Evolutionary conservation across 2,797 vertebrate genomes (phyloP).

Genomic region (Eulemur rubriventer): DNA sequence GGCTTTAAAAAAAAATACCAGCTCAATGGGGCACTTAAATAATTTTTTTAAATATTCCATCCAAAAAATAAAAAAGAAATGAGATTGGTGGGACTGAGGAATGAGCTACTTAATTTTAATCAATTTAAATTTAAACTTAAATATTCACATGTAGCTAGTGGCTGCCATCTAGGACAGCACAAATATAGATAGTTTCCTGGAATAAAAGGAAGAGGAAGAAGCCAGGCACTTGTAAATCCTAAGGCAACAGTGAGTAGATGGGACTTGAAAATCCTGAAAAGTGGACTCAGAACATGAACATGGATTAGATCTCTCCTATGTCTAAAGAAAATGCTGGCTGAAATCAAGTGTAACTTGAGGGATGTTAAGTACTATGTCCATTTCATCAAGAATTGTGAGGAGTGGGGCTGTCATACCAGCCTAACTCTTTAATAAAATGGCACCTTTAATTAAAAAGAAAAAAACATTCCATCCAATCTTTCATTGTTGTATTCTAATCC

Average conservation of each 20-base stretch:
- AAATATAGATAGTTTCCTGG: neutral
- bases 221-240: neutral
- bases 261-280: neutral
- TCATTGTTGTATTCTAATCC: neutral
- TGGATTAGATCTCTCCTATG: neutral
- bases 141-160: neutral
- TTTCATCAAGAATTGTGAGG: constrained; percentile 15
- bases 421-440: constrained; percentile 68
- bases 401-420: constrained; percentile 8
- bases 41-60: neutral
- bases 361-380: neutral
- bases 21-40: neutral
- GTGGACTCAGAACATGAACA: neutral
- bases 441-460: constrained; percentile 58
- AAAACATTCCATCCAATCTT: neutral
- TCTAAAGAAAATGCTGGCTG: neutral
- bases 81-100: neutral
- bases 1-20: neutral
- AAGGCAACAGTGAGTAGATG: neutral
- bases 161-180: neutral
- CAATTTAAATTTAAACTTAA: neutral
- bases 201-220: neutral
- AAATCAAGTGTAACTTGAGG: neutral
- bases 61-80: neutral
- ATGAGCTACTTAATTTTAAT: neutral